Conservation (phyloP, 1,140 invertebrate genomes). For the Zaprionus africanus region DNA sequence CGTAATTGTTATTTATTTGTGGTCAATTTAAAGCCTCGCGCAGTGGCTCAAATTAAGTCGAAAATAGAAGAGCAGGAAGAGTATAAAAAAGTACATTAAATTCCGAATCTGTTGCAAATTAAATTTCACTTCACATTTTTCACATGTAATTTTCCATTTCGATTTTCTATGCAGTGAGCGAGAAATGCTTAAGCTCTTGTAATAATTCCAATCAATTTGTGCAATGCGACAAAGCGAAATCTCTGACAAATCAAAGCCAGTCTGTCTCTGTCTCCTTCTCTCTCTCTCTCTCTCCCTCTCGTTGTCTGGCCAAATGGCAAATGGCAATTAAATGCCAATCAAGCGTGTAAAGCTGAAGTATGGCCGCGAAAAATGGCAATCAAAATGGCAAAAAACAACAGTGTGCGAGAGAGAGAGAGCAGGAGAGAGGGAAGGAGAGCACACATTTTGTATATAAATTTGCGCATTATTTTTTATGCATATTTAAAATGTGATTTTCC, state of each 20-base stretch:
- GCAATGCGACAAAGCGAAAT: slow-evolving; percentile 15
- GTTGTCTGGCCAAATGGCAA: slow-evolving; percentile 25
- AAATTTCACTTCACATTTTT: background rate
- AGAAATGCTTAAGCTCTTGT: slow-evolving; percentile 23
- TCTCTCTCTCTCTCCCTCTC: background rate
- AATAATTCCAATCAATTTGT: slow-evolving; percentile 26
- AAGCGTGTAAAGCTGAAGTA: slow-evolving; percentile 68
- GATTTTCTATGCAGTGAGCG: background rate
- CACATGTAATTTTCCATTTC: background rate
- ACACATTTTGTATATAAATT: slow-evolving; percentile 48
- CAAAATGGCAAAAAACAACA: slow-evolving; percentile 22
- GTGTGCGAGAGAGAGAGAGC: background rate
- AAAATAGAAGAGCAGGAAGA: background rate
- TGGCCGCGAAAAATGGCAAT: slow-evolving; percentile 45
- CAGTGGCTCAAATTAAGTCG: slow-evolving; percentile 44
- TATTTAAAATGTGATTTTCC: slow-evolving; percentile 52
- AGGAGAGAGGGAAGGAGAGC: background rate
- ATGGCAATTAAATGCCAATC: slow-evolving; percentile 79
- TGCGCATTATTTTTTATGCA: slow-evolving; percentile 36
- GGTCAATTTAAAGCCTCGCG: slow-evolving; percentile 58
- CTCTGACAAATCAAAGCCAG: slow-evolving; percentile 19
- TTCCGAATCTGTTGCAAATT: background rate
- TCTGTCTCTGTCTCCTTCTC: background rate
- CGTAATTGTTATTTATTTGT: slow-evolving; percentile 81
- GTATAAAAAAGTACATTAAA: background rate